Evolutionary conservation across 2,888 invertebrate genomes (phyloP).

Genomic region (Epirrhoe tristata): DNA sequence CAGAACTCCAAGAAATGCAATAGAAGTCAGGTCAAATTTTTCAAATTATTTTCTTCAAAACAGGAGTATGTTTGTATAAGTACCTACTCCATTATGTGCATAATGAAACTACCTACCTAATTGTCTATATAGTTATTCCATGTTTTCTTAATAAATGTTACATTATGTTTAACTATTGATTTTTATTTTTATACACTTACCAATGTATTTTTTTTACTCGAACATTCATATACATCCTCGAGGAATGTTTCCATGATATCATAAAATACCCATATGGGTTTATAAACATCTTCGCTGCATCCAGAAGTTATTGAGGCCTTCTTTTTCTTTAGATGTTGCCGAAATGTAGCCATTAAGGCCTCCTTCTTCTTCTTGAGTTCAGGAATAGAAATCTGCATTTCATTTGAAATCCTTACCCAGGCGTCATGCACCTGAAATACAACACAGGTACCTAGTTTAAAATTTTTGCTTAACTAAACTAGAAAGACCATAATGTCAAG

Average conservation of each 20-base stretch:
- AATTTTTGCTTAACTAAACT: no score
- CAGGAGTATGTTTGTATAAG: neutral
- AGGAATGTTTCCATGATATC: slow-evolving; percentile 8
- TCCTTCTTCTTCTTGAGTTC: slow-evolving; percentile 8
- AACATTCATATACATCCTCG: neutral
- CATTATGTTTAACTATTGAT: slow-evolving; percentile 8
- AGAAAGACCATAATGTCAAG: no score
- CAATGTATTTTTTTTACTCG: no score
- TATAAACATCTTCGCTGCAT: slow-evolving; percentile 1
- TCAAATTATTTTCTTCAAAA: slow-evolving; percentile 2
- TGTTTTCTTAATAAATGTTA: slow-evolving; percentile 8
- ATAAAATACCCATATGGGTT: slow-evolving; percentile 5
- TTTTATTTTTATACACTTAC: neutral
- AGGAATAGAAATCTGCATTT: slow-evolving; percentile 6
- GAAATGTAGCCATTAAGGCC: no score
- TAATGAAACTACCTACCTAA: slow-evolving; percentile 9
- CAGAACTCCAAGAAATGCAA: slow-evolving; percentile 7
- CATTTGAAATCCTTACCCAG: neutral
- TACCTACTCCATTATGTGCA: slow-evolving; percentile 6
- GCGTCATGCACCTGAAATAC: slow-evolving; percentile 1
- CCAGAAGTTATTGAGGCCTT: slow-evolving; percentile 8
- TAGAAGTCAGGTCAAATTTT: slow-evolving; percentile 6
- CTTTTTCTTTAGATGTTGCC: slow-evolving; percentile 5
- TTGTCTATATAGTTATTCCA: slow-evolving; percentile 8
- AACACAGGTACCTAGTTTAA: no score